These are phyloP conservation scores for Dicroscelio sp. DNA, from an alignment of 2,888 invertebrate species.

Conservation along the genomic window DNA sequence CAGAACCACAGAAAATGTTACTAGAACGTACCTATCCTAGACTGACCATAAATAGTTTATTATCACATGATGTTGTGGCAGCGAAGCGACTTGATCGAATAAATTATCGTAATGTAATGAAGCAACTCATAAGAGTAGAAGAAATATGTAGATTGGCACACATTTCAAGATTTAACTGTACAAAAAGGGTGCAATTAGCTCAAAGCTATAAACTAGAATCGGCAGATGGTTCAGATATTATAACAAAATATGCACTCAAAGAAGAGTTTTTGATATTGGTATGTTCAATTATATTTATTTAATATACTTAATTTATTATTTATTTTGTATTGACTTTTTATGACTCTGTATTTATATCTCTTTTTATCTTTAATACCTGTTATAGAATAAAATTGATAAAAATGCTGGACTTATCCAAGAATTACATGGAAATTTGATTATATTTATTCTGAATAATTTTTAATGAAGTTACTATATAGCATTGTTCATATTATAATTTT, in stretches of 20 bases:
- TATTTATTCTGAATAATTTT: too few relatives aligned
- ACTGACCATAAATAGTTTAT: slow-evolving; percentile 10
- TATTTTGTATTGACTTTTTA: too few relatives aligned
- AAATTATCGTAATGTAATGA: slow-evolving; percentile 69
- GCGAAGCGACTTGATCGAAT: slow-evolving; percentile 26
- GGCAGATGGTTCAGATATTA: slow-evolving; percentile 48
- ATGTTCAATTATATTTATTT: slow-evolving; percentile 41
- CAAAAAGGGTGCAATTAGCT: background rate
- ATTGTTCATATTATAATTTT: too few relatives aligned
- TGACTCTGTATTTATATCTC: too few relatives aligned
- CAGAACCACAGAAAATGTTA: slow-evolving; percentile 61
- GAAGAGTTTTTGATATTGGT: slow-evolving; percentile 66
- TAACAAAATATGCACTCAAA: slow-evolving; percentile 57
- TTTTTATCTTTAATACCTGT: too few relatives aligned
- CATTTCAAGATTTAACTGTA: slow-evolving; percentile 71
- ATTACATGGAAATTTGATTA: too few relatives aligned
- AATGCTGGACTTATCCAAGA: too few relatives aligned
- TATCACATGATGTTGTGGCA: slow-evolving; percentile 48
- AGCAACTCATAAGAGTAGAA: slow-evolving; percentile 65
- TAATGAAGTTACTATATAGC: too few relatives aligned
- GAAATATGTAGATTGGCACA: slow-evolving; percentile 68
- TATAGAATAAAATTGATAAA: too few relatives aligned
- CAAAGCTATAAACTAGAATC: slow-evolving; percentile 55
- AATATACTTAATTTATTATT: too few relatives aligned
- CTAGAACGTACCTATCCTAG: slow-evolving; percentile 64